These are phyloP conservation scores for Unio delphinus DNA, from an alignment of 2,888 invertebrate species.

Conservation along the genomic window DNA sequence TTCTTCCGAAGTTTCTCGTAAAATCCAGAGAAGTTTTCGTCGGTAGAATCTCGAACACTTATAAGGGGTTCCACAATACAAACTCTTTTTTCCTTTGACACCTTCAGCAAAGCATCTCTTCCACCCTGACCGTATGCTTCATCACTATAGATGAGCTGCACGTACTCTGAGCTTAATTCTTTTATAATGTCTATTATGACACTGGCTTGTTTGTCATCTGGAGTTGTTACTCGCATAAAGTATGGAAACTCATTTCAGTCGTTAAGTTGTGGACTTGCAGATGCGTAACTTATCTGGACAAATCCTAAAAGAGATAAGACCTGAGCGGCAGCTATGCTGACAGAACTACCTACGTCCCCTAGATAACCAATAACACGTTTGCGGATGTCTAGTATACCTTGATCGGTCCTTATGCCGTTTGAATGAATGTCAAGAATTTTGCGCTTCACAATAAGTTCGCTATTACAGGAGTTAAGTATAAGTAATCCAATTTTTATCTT, in stretches of 20 bases:
- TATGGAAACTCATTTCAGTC: background rate
- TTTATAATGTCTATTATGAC: background rate
- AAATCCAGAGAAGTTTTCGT: constrained; percentile 3
- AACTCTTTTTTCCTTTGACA: constrained; percentile 1
- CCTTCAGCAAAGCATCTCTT: background rate
- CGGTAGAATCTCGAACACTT: constrained; percentile 5
- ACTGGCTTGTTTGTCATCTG: background rate
- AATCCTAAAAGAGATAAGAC: background rate
- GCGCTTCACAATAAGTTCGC: background rate
- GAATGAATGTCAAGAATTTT: background rate
- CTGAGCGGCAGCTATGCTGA: background rate
- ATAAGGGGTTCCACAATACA: constrained; percentile 8
- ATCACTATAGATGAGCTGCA: constrained; percentile 1
- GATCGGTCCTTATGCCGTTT: background rate
- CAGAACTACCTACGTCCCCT: background rate
- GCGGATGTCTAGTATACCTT: background rate
- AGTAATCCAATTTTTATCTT: background rate
- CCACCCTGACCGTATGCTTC: background rate
- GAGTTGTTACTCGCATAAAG: background rate
- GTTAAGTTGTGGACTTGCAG: background rate
- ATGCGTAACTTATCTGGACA: background rate
- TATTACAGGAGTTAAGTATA: background rate
- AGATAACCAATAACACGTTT: background rate
- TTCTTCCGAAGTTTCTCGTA: constrained; percentile 4
- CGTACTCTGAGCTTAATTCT: background rate